Conservation (phyloP, 2,797 vertebrate genomes). For the Oreonectes daqikongensis region DNA sequence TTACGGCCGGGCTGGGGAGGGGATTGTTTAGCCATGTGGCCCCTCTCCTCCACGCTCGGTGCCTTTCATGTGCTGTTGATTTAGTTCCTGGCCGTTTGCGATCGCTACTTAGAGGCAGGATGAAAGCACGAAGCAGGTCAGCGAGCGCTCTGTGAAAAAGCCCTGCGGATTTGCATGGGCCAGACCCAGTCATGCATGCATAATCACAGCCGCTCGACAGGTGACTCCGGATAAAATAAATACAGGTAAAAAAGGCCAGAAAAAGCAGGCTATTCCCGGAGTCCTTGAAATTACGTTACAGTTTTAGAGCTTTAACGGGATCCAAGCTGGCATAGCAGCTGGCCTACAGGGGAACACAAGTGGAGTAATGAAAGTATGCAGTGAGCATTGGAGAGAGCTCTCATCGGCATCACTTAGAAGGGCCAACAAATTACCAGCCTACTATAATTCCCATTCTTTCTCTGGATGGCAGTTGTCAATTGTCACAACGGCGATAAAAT, state of each 20-base stretch:
- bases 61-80: slow-evolving; percentile 54
- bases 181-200: slow-evolving; percentile 43
- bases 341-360: slow-evolving; percentile 43
- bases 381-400: background rate
- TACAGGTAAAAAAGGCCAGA: slow-evolving; percentile 23
- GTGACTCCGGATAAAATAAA: slow-evolving; percentile 45
- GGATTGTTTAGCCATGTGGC: slow-evolving; percentile 39
- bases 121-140: slow-evolving; percentile 54
- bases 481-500: slow-evolving; percentile 7
- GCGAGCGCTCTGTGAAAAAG: slow-evolving; percentile 37
- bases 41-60: slow-evolving; percentile 1
- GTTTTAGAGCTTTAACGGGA: slow-evolving; percentile 47
- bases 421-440: slow-evolving; percentile 32
- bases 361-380: slow-evolving; percentile 44
- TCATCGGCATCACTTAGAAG: background rate
- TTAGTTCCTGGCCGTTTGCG: slow-evolving; percentile 46
- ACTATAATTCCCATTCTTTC: slow-evolving; percentile 33
- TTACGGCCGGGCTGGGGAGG: slow-evolving; percentile 10
- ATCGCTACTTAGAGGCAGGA: slow-evolving; percentile 36
- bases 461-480: slow-evolving; percentile 38
- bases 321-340: slow-evolving; percentile 48
- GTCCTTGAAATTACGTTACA: slow-evolving; percentile 53
- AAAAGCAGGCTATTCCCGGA: slow-evolving; percentile 31
- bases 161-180: slow-evolving; percentile 48
- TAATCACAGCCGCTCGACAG: slow-evolving; percentile 50